phyloP scores from a whole-genome alignment of 35 echinoderm and acorn worm species.

The Lytechinus pictus region DNA sequence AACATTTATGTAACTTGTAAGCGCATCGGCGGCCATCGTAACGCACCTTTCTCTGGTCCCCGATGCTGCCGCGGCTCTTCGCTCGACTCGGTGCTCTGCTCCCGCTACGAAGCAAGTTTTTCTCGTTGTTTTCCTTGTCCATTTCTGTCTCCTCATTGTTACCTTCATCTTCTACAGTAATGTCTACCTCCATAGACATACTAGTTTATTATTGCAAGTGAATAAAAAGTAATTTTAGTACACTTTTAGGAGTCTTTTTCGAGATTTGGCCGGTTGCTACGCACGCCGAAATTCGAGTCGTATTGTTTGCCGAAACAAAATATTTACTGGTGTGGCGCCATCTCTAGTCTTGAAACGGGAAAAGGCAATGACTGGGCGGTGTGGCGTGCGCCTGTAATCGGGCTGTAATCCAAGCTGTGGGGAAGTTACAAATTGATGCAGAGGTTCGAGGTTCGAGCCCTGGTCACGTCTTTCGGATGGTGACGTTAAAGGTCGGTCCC shows the following conservation, averaged over 20 bases:
- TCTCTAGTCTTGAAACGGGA: not conserved
- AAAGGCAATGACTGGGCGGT: too few species aligned
- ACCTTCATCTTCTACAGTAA: constrained; percentile 3
- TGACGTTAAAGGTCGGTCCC: too few species aligned
- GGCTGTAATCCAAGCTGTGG: too few species aligned
- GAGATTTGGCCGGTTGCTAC: not conserved
- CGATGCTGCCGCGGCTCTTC: constrained; percentile 93
- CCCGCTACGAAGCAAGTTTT: constrained; percentile 43
- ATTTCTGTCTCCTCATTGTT: constrained; percentile 39
- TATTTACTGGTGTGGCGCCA: not conserved
- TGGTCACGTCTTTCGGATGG: too few species aligned
- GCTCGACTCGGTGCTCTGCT: constrained; percentile 89
- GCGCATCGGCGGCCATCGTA: not conserved
- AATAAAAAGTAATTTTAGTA: not conserved
- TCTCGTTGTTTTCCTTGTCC: constrained; percentile 51
- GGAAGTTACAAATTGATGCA: too few species aligned
- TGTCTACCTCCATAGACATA: constrained; percentile 40
- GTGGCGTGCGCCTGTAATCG: too few species aligned
- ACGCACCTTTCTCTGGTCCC: constrained; percentile 86
- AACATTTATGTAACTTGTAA: too few species aligned
- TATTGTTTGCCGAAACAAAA: not conserved
- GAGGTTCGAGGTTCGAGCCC: too few species aligned
- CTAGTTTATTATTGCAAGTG: not conserved
- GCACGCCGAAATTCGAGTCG: constrained; percentile 14
- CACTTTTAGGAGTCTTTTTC: not conserved